A percentile compares a stretch with the other conserved stretches of the same genome.
These are phyloP conservation scores for Cynopterus sphinx DNA, from an alignment of 2,797 vertebrate genomes.

Conservation along the genomic window DNA sequence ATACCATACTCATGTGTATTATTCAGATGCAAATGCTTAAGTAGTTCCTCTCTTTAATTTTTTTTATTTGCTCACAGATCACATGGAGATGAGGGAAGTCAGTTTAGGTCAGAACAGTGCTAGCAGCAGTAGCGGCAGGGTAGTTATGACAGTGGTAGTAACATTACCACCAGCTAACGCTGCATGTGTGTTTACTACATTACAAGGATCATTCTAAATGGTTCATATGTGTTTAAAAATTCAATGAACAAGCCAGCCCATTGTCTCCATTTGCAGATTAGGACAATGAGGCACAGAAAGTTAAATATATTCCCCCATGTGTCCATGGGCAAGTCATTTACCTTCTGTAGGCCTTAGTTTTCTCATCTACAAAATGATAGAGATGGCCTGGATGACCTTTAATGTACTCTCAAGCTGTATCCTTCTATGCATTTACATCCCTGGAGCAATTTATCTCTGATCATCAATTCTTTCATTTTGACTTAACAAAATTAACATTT, in stretches of 20 bases:
- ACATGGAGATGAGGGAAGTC: neutral
- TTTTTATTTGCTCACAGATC: neutral
- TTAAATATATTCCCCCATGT: neutral
- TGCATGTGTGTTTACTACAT: neutral
- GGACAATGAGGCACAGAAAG: neutral
- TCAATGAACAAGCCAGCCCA: neutral
- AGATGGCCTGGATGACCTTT: neutral
- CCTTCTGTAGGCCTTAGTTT: neutral
- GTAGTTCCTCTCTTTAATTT: neutral
- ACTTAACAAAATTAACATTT: slow-evolving; percentile 8
- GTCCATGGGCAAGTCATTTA: neutral
- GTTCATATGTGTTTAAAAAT: neutral
- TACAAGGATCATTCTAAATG: neutral
- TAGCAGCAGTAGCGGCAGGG: too few species aligned
- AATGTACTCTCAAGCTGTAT: neutral
- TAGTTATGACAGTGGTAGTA: neutral
- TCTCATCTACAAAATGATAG: neutral
- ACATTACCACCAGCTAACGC: neutral
- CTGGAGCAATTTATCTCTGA: neutral
- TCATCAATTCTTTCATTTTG: neutral
- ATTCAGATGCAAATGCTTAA: neutral
- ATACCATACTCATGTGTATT: neutral
- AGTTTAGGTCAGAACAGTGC: neutral
- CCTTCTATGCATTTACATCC: neutral
- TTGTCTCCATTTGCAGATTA: neutral